These are phyloP conservation scores for Anthoscopus minutus DNA, from an alignment of 2,113 vertebrate genomes.

Conservation along the genomic window DNA sequence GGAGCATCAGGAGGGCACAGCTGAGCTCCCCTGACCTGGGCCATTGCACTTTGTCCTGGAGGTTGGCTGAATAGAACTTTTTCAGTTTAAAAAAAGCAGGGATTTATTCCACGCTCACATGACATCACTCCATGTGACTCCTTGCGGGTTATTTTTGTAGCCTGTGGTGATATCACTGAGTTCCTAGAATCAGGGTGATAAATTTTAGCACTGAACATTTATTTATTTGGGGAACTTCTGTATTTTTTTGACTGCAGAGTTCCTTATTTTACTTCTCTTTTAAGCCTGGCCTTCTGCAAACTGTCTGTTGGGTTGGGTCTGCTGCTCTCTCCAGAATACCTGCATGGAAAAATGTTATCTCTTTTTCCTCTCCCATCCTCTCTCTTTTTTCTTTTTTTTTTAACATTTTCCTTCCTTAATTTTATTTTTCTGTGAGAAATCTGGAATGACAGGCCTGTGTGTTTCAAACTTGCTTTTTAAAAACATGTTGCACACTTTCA, in stretches of 20 bases:
- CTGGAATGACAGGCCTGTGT: background rate
- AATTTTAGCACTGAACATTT: background rate
- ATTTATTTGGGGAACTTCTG: background rate
- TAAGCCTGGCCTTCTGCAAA: background rate
- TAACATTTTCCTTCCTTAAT: accelerated
- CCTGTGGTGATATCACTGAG: background rate
- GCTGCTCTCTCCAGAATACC: background rate
- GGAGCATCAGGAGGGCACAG: background rate
- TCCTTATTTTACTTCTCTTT: conserved; percentile 29
- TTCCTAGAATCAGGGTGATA: conserved; percentile 52
- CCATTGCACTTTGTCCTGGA: background rate
- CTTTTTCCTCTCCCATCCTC: background rate
- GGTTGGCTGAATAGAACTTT: background rate
- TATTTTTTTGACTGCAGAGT: background rate
- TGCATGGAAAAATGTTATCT: background rate
- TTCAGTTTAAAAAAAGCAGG: conserved; percentile 15
- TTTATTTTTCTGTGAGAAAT: background rate
- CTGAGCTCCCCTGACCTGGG: background rate
- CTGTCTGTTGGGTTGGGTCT: background rate
- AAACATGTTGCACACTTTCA: background rate
- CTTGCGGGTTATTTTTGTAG: conserved; percentile 29
- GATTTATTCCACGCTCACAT: background rate
- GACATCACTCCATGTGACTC: conserved; percentile 37
- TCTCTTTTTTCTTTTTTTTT: accelerated
- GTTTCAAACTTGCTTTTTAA: background rate